These are phyloP conservation scores for Pharmacophagus antenor DNA, from an alignment of 2,888 invertebrate species.

Conservation along the genomic window DNA sequence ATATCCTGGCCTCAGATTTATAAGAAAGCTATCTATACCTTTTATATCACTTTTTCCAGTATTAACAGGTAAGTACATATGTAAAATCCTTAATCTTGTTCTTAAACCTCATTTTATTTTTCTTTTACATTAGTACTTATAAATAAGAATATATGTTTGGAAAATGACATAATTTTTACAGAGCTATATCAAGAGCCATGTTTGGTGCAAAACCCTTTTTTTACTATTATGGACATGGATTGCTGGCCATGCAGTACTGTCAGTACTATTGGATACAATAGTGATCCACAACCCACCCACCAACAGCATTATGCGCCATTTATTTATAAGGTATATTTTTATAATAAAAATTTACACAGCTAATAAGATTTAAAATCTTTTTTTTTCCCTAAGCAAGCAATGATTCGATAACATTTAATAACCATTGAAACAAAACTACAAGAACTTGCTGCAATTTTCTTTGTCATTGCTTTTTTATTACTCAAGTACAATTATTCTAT, in stretches of 20 bases:
- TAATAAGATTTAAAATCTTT: constrained; percentile 3
- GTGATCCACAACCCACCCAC: constrained; percentile 68
- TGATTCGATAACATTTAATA: too few species aligned
- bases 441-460: too few species aligned
- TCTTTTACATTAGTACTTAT: too few species aligned
- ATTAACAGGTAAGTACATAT: constrained; percentile 81
- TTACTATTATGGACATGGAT: constrained; percentile 89
- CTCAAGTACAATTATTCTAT: too few species aligned
- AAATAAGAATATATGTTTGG: not conserved
- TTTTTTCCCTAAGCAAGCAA: not conserved
- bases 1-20: constrained; percentile 88
- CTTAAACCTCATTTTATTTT: too few species aligned
- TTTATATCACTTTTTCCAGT: constrained; percentile 86
- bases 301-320: constrained; percentile 72
- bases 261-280: constrained; percentile 84
- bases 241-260: constrained; percentile 91
- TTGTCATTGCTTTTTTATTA: too few species aligned
- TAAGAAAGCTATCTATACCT: constrained; percentile 88
- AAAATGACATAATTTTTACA: constrained; percentile 49
- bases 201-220: constrained; percentile 90
- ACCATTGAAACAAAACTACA: too few species aligned
- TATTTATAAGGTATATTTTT: constrained; percentile 73
- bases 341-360: constrained; percentile 3
- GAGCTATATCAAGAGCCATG: constrained; percentile 93
- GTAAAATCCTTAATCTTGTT: not conserved